Conservation (phyloP, 2,888 invertebrate species). For the Gastrophysa polygoni region DNA sequence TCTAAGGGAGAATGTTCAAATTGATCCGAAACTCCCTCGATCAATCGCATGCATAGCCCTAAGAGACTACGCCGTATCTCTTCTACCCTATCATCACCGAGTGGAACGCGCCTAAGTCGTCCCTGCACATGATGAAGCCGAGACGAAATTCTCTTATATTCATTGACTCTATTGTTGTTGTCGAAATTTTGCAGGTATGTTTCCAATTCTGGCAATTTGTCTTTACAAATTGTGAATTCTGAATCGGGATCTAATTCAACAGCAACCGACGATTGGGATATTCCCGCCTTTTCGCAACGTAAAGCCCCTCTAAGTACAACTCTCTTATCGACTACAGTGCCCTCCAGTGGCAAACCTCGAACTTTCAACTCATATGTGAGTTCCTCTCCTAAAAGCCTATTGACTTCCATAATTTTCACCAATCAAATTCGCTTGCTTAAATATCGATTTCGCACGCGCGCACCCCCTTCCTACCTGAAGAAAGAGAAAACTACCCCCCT, state of each 20-base stretch:
- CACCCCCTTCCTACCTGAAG: no score
- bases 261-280: neutral
- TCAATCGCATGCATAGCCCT: neutral
- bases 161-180: conserved; percentile 5
- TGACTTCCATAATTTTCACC: conserved; percentile 18
- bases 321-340: conserved; percentile 9
- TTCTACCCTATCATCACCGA: neutral
- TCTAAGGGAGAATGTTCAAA: no score
- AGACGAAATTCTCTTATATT: conserved; percentile 9
- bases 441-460: no score
- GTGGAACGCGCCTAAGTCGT: neutral
- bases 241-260: neutral
- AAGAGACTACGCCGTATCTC: neutral
- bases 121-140: neutral
- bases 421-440: no score
- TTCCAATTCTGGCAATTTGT: neutral
- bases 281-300: neutral
- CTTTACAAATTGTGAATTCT: neutral
- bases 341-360: neutral
- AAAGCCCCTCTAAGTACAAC: neutral
- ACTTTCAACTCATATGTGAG: conserved; percentile 9
- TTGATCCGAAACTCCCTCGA: neutral
- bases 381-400: conserved; percentile 9
- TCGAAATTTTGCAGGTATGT: no score
- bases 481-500: no score